Conservation (phyloP, 35 echinoderm and acorn worm species). For the Apostichopus californicus region DNA sequence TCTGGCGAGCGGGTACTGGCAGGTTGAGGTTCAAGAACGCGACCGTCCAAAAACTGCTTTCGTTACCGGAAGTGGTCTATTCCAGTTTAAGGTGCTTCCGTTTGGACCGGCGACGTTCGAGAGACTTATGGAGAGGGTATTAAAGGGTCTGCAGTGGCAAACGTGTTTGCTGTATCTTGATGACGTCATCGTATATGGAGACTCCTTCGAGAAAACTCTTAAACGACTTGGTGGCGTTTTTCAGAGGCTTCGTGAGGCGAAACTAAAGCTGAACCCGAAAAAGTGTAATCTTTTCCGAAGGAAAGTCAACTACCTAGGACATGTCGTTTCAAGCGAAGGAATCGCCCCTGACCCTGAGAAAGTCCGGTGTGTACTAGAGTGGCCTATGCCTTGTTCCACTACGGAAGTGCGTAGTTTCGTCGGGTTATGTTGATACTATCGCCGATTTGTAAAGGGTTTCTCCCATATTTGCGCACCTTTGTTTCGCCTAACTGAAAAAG, state of each 20-base stretch:
- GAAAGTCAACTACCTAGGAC: neutral
- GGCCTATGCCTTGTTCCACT: constrained; percentile 7
- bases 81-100: too few species aligned
- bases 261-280: neutral
- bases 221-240: neutral
- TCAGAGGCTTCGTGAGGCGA: neutral
- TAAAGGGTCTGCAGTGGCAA: too few species aligned
- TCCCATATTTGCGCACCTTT: neutral
- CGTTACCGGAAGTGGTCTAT: constrained; percentile 55
- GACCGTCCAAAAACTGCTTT: constrained; percentile 76
- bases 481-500: constrained; percentile 5
- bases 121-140: too few species aligned
- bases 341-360: neutral
- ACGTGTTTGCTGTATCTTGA: too few species aligned
- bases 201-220: too few species aligned
- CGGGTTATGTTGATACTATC: constrained; percentile 35
- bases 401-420: constrained; percentile 43
- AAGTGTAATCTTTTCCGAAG: neutral
- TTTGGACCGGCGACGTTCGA: too few species aligned
- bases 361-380: neutral
- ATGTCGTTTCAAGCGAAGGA: neutral
- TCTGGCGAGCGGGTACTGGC: too few species aligned
- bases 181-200: too few species aligned
- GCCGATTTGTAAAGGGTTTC: constrained; percentile 40
- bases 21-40: constrained; percentile 29